These are phyloP conservation scores for Hoplias malabaricus DNA, from an alignment of 2,113 vertebrate species.

Conservation along the genomic window DNA sequence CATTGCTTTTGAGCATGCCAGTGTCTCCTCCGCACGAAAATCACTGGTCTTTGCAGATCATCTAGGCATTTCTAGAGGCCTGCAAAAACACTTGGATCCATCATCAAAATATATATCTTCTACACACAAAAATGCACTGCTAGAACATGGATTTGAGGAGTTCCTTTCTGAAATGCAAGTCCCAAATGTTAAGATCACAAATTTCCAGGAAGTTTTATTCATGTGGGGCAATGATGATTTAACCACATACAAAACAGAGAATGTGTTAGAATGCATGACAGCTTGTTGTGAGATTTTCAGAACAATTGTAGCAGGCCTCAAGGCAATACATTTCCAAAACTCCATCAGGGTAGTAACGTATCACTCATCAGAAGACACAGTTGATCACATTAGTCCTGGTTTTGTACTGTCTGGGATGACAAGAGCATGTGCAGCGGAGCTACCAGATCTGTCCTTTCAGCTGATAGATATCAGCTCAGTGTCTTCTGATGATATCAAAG, in stretches of 20 bases:
- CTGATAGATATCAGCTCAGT: slow-evolving; percentile 74
- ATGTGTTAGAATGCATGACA: slow-evolving; percentile 65
- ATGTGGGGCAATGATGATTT: slow-evolving; percentile 80
- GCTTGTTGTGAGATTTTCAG: slow-evolving; percentile 79
- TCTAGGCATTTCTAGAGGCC: slow-evolving; percentile 70
- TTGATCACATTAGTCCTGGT: slow-evolving; percentile 76
- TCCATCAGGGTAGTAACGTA: slow-evolving; percentile 77
- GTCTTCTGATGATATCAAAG: slow-evolving; percentile 69
- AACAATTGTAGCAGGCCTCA: slow-evolving; percentile 74
- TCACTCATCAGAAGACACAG: slow-evolving; percentile 70
- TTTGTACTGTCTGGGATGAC: slow-evolving; percentile 81
- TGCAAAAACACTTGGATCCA: slow-evolving; percentile 71
- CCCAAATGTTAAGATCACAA: slow-evolving; percentile 55
- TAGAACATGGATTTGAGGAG: slow-evolving; percentile 46
- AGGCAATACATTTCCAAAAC: slow-evolving; percentile 56
- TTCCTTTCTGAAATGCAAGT: slow-evolving; percentile 58
- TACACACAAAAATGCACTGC: slow-evolving; percentile 60
- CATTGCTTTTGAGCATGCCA: slow-evolving; percentile 46
- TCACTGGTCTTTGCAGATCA: slow-evolving; percentile 79
- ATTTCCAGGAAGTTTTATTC: slow-evolving; percentile 79
- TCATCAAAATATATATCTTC: slow-evolving; percentile 67
- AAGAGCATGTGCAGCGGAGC: slow-evolving; percentile 75
- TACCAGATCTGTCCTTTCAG: slow-evolving; percentile 78
- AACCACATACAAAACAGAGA: slow-evolving; percentile 55
- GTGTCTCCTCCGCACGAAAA: slow-evolving; percentile 51